Base-by-base conservation (phyloP, 2,113 vertebrate species). In the Cyprinodon tularosa region DNA sequence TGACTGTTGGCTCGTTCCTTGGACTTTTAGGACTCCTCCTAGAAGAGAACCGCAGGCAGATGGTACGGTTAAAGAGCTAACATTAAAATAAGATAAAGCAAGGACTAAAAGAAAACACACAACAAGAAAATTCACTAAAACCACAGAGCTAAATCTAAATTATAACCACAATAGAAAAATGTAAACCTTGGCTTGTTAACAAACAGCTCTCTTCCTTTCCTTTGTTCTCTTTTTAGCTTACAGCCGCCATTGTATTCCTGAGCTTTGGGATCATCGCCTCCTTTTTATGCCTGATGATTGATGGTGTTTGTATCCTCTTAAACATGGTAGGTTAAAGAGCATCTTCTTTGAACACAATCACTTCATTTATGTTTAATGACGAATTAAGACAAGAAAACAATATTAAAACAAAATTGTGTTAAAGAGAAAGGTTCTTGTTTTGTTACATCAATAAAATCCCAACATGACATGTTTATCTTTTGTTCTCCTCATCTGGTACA, bases 1-100 rank as follows among this genome's bases (percentile, higher is more conserved):
- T 95, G 69, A 92, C 90, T 3, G 90, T 94, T n/a, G 94, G 94
- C 63, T 93, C 92, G 1, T 94, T 95, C 83, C 81, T 95, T 40
- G 93, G 92, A 68, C 77, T 95, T 69, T 78, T 94, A 71, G 94
- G 94, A 85, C 89, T 95, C 48, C 64, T 74, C 4, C 89, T 95
- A 63, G 91, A 93, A 42, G 94, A 93, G 84, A 94, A 94, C 80
- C 90, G 92, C 81, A 94, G 81, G 69, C 90, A 94, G 82, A 86
- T 95, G 92, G 94, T 94, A 93, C 37, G 29, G 62, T 36, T n/a
- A 20, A 69, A 10, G 4, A 36, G 37, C 29, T 11, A 62, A 29
- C 29, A 29, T 7, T 15, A 48, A 4, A 53, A 4, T 5, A 14
- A 53, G 15, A 53, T 20, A 48, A 13, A 29, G 29, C 29, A 29